Base-by-base conservation (phyloP, 1,140 invertebrate species). In the Kradibia gibbosae region DNA sequence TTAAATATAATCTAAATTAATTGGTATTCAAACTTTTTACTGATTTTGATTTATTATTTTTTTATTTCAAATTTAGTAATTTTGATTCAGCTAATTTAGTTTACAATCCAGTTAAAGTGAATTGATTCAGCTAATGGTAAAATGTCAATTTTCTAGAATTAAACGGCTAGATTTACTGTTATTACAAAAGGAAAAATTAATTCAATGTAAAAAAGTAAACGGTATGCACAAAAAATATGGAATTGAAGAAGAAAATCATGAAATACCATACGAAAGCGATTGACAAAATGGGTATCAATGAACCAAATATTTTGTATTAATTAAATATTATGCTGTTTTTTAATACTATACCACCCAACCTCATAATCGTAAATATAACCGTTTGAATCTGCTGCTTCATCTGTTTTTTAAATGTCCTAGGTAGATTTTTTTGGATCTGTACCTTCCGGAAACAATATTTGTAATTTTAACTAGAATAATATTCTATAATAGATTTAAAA, bases 351-450 rank as follows among this genome's bases (percentile, higher is more conserved):
- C 42, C 17, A 2, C 8, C 67, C 57, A 42, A 71, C 45, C 22
- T 31, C 65, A 80, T 84, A 81, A 84, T 45, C 76, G 65, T 84
- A 28, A 84, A 28, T 73, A 82, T 84, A 82, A 84, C 76, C 80
- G 65, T 84, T 84, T 80, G 72, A 82, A 84, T 84, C 80, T 84
- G 80, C 82, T 84, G 79, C 72, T 76, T 45, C 28, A 53, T 22
- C 3, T n/a, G n/a, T n/a, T n/a, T n/a, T n/a, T n/a, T n/a, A n/a
- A n/a, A n/a, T 20, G 15, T 45, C 28, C 39, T 71, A 2, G 0
- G 39, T 1, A 25, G 1, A n/a, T 55, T 55, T 55, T 3, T 4
- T 3, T 3, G 17, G 31, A 55, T 36, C 28, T 55, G 20, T 75
- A 74, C 42, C 53, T 55, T 1, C 65, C 34, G 5, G 22, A 72